Percentiles rank a stretch among this genome's conserved stretches.
These are phyloP conservation scores for Bradysia coprophila DNA, from an alignment of 1,140 invertebrate genomes.

Conservation along the genomic window DNA sequence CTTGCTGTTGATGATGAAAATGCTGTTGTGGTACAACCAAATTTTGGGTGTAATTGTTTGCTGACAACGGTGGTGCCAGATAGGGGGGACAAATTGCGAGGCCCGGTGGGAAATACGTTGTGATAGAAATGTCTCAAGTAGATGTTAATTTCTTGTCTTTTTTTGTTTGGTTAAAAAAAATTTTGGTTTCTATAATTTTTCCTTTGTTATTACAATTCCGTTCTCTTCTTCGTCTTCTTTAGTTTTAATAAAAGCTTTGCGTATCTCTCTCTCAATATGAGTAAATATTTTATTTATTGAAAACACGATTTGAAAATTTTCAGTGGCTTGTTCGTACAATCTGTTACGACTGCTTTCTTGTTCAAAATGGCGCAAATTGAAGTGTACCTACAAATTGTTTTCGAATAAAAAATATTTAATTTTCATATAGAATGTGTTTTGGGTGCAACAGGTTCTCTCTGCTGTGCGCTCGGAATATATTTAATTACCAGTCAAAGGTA, in stretches of 20 bases:
- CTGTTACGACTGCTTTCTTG: too few species aligned
- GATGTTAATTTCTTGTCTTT: neutral
- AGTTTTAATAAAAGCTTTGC: neutral
- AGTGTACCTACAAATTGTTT: too few species aligned
- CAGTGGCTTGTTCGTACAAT: too few species aligned
- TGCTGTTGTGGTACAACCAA: neutral
- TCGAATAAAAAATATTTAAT: too few species aligned
- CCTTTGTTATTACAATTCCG: neutral
- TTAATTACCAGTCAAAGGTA: too few species aligned
- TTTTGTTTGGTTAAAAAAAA: neutral
- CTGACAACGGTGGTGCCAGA: conserved; percentile 1
- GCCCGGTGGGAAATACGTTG: conserved; percentile 5
- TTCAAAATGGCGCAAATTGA: too few species aligned
- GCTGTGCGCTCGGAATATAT: too few species aligned
- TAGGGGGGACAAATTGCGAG: conserved; percentile 5
- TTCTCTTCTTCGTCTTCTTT: neutral
- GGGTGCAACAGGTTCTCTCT: too few species aligned
- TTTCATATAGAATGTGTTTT: too few species aligned
- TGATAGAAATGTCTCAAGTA: neutral
- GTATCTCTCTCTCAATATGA: neutral
- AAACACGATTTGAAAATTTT: too few species aligned
- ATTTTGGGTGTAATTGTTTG: neutral
- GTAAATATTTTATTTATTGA: too few species aligned
- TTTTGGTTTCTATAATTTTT: neutral
- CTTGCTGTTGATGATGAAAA: neutral